Conservation (phyloP, 2,113 vertebrate genomes). For the Leptobrachium leishanense region DNA sequence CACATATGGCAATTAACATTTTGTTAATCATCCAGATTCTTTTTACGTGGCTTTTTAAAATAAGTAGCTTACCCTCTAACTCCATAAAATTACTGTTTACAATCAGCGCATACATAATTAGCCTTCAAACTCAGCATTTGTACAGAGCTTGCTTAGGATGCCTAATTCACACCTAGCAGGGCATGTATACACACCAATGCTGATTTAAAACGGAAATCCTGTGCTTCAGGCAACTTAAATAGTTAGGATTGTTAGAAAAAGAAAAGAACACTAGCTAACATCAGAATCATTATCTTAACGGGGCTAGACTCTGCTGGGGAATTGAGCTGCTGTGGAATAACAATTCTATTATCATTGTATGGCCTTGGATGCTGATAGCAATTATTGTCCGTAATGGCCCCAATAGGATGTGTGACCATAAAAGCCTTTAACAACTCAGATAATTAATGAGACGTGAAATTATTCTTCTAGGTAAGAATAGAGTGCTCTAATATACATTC, state of each 20-base stretch:
- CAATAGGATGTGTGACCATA: no score
- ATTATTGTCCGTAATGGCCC: background rate
- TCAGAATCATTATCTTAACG: background rate
- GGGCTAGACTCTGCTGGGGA: background rate
- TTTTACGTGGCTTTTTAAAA: conserved; percentile 58
- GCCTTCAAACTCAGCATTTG: conserved; percentile 51
- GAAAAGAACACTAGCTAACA: background rate
- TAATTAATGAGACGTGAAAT: no score
- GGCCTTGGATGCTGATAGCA: background rate
- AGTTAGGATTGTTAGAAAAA: background rate
- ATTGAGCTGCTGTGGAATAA: background rate
- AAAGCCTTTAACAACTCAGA: no score
- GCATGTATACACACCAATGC: conserved; percentile 12
- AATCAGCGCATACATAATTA: conserved; percentile 55
- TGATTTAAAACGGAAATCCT: conserved; percentile 10
- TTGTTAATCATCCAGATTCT: conserved; percentile 56
- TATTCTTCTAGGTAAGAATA: no score
- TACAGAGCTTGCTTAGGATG: conserved; percentile 50
- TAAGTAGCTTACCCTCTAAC: conserved; percentile 53
- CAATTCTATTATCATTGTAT: background rate
- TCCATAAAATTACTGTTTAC: conserved; percentile 57
- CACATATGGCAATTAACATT: conserved; percentile 59
- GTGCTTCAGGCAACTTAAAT: background rate
- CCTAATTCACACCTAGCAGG: conserved; percentile 50
- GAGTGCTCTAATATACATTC: no score